Evolutionary conservation across 2,888 invertebrate genomes (phyloP).

Genomic region (Hypomecis atomaria): DNA sequence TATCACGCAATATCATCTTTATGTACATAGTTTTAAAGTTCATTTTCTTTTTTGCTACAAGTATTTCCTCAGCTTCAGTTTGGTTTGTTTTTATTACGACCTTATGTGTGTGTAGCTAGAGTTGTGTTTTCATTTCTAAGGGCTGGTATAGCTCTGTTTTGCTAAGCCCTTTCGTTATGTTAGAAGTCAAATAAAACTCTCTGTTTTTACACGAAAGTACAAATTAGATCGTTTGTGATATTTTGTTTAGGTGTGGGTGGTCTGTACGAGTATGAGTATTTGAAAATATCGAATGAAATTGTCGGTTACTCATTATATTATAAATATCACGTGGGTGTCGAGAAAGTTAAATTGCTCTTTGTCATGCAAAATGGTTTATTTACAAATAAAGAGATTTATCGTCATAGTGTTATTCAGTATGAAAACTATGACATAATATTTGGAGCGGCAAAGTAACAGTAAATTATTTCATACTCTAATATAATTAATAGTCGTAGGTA

Average conservation of each 20-base stretch:
- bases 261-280: slow-evolving; percentile 21
- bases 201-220: not conserved
- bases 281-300: slow-evolving; percentile 20
- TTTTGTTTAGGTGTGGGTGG: slow-evolving; percentile 26
- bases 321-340: slow-evolving; percentile 16
- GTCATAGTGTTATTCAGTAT: not conserved
- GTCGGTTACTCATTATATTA: slow-evolving; percentile 6
- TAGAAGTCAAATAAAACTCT: slow-evolving; percentile 12
- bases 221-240: slow-evolving; percentile 5
- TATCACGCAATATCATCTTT: slow-evolving; percentile 25
- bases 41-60: slow-evolving; percentile 17
- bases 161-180: slow-evolving; percentile 26
- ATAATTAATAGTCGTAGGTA: no score
- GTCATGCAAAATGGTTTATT: not conserved
- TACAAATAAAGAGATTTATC: slow-evolving; percentile 6
- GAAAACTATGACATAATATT: not conserved
- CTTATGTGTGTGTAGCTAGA: not conserved
- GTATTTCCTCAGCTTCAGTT: not conserved
- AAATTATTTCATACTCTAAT: no score
- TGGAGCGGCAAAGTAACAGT: not conserved
- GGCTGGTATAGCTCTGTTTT: slow-evolving; percentile 9
- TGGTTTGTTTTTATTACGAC: not conserved
- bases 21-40: slow-evolving; percentile 8
- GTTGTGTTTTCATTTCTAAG: slow-evolving; percentile 6
- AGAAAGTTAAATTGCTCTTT: slow-evolving; percentile 25